Percentiles rank a stretch among this genome's conserved stretches.
phyloP scores from a whole-genome alignment of 2,113 vertebrate genomes.

The Barbus barbus region DNA sequence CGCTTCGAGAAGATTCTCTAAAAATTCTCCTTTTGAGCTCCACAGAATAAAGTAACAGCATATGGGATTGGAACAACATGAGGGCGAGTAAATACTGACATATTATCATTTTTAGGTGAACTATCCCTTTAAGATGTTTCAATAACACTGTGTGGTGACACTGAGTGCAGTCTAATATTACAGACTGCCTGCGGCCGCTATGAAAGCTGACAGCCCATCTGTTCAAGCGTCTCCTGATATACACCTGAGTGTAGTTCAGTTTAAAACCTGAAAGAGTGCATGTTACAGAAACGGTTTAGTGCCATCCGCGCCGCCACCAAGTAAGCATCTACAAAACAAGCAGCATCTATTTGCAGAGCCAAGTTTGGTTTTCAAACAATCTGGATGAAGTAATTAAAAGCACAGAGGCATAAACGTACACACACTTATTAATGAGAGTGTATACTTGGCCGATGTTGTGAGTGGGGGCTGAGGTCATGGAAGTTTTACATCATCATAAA shows the following conservation, averaged over 20 bases:
- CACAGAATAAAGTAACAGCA: not conserved
- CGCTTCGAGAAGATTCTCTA: not conserved
- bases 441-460: conserved; percentile 16
- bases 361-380: not conserved
- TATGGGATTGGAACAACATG: not conserved
- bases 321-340: conserved; percentile 1
- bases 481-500: conserved; percentile 59
- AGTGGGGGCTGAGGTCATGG: no score
- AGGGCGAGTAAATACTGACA: not conserved
- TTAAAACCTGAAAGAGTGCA: not conserved
- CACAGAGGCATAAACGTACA: not conserved
- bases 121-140: not conserved
- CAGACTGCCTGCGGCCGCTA: not conserved
- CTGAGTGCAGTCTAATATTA: not conserved
- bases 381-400: not conserved
- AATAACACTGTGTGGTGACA: not conserved
- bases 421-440: not conserved
- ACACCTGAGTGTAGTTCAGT: not conserved
- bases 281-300: not conserved
- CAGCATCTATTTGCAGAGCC: not conserved
- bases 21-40: not conserved
- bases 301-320: not conserved
- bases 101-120: not conserved
- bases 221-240: not conserved
- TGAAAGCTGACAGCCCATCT: not conserved